Conservation (phyloP, 2,113 vertebrate species). For the Bujurquina vittata region DNA sequence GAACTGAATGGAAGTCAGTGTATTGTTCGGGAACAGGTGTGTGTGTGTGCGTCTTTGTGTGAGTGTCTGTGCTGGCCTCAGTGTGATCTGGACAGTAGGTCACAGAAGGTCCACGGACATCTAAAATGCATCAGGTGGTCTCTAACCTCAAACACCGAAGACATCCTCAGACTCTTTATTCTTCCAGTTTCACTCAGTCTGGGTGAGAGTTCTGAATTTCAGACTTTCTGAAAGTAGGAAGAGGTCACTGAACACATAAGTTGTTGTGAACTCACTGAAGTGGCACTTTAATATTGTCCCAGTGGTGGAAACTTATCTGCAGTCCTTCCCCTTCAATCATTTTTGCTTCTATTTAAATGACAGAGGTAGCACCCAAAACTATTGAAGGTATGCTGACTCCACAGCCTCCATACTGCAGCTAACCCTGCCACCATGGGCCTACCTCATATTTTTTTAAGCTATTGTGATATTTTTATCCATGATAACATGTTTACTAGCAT, state of each 20-base stretch:
- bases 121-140: not conserved
- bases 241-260: not conserved
- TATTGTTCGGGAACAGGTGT: not conserved
- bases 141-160: not conserved
- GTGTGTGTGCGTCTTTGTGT: not conserved
- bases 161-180: not conserved
- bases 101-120: not conserved
- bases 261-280: not conserved
- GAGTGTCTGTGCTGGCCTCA: not conserved
- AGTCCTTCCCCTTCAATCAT: not conserved
- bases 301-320: not conserved
- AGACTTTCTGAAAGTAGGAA: not conserved
- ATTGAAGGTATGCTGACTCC: not conserved
- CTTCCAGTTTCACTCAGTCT: not conserved
- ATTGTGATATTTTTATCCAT: not conserved
- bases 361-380: not conserved
- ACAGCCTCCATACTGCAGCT: too few relatives aligned
- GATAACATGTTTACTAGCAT: too few relatives aligned
- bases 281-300: not conserved
- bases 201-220: not conserved
- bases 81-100: conserved; percentile 3
- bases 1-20: not conserved
- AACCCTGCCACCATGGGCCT: too few relatives aligned
- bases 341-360: not conserved
- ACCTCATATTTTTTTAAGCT: too few relatives aligned